Percentiles rank a stretch among this genome's conserved stretches.
Conservation (phyloP, 2,113 vertebrate genomes). For the Saimiri boliviensis region DNA sequence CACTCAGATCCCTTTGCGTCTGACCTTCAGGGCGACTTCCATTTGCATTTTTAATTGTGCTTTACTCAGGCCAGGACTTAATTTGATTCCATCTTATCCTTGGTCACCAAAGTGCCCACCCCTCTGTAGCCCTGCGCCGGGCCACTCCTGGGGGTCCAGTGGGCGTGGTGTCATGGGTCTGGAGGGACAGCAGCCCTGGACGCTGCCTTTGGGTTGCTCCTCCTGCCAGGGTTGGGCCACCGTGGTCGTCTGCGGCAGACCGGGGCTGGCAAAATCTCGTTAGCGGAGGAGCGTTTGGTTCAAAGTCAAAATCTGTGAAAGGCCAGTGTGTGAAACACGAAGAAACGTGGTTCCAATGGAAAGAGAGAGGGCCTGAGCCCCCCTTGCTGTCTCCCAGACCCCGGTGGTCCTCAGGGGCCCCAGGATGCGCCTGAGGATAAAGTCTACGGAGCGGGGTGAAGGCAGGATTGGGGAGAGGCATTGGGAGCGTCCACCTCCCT, state of each 20-base stretch:
- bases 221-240: not conserved
- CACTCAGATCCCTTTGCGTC: not conserved
- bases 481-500: not conserved
- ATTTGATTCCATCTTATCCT: not conserved
- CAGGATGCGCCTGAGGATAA: not conserved
- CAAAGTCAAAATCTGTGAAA: not conserved
- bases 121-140: rapidly evolving
- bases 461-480: not conserved
- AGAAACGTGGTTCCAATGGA: not conserved
- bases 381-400: not conserved
- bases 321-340: not conserved
- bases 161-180: not conserved
- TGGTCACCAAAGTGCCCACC: not conserved
- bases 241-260: rapidly evolving
- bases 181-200: not conserved
- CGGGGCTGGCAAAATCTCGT: not conserved
- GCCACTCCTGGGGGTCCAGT: rapidly evolving
- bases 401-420: rapidly evolving
- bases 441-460: not conserved
- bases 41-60: not conserved
- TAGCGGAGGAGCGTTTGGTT: not conserved
- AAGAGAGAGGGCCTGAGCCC: rapidly evolving
- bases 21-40: conserved; percentile 9
- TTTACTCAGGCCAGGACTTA: not conserved
- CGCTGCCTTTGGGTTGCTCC: not conserved